Base-by-base conservation (phyloP, 2,113 vertebrate genomes). In the Drymodes brunneopygia region DNA sequence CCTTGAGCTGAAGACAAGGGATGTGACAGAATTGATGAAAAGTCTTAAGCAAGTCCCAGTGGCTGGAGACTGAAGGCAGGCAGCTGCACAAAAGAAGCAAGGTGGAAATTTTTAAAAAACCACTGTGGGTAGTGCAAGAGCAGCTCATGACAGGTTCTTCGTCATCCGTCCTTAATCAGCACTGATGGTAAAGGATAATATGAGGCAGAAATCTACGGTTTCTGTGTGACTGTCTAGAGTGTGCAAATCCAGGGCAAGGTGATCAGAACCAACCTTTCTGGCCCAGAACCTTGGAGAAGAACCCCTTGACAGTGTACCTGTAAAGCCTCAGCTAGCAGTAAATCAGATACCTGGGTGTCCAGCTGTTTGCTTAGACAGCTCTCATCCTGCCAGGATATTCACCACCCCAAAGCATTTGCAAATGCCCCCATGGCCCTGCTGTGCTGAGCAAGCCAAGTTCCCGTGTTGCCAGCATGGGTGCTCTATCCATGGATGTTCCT, bases 111-210 rank as follows among this genome's bases (percentile, higher is more conserved):
- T 86, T 19, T 10, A 7, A 65, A 23, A 87, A 74, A 10, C 2
- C 42, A 23, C n/a, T 56, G 57, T 0, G 6, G 24, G 31, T 72
- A 89, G 57, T 0, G 4, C 35, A 70, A 36, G 31, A 38, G 42
- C 3, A 11, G 60, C 50, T 61, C 0, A 0, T 75, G 72, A 64
- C 53, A 40, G 14, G 24, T 79, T 81, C 69, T 88, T 86, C 0
- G 1, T 83, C 86, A 79, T 61, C 3, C 0, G 1, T 45, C 54
- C 70, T 75, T 87, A 75, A 84, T 69, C 48, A 87, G 65, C 48
- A 79, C 64, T 72, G n/a, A 74, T 69, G 84, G 57, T 79, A 67
- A 94, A 79, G 42, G 36, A 69, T 67, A 71, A 56, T 28, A 51
- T 61, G 22, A 91, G 27, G n/a, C 73, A 79, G 70, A 88, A 53